phyloP scores from a whole-genome alignment of 2,888 invertebrate species.

The Clanis bilineata region DNA sequence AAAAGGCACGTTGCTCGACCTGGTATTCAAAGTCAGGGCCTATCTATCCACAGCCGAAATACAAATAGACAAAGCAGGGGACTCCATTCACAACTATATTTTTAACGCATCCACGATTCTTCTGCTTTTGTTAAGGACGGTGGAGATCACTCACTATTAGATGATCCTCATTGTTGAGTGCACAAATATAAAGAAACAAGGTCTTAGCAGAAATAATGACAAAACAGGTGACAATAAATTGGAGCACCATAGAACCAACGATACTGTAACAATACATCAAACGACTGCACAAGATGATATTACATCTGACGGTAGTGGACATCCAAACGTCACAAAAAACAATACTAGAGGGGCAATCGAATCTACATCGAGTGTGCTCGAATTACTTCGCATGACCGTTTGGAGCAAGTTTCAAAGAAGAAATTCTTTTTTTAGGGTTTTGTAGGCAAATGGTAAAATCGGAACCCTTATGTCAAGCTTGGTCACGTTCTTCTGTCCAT shows the following conservation, averaged over 20 bases:
- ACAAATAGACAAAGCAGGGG: too few relatives aligned
- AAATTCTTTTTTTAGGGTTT: background rate
- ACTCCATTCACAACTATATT: too few relatives aligned
- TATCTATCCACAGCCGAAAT: too few relatives aligned
- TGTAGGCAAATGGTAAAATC: too few relatives aligned
- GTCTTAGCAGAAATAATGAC: background rate
- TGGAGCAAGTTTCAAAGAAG: background rate
- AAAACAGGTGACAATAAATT: background rate
- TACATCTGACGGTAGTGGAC: background rate
- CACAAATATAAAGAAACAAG: too few relatives aligned
- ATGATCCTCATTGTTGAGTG: too few relatives aligned
- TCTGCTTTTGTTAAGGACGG: too few relatives aligned
- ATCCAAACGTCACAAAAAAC: background rate
- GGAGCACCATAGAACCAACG: background rate
- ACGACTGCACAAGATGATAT: background rate
- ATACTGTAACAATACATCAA: background rate
- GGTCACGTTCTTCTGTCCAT: background rate
- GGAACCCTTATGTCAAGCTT: too few relatives aligned
- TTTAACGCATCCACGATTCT: too few relatives aligned
- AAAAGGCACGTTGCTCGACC: too few relatives aligned
- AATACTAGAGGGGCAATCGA: background rate
- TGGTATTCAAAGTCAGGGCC: too few relatives aligned
- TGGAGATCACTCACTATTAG: too few relatives aligned
- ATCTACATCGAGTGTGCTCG: background rate
- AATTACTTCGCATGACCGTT: background rate